These are phyloP conservation scores for Salvator merianae DNA, from an alignment of 2,113 vertebrate genomes.

Conservation along the genomic window DNA sequence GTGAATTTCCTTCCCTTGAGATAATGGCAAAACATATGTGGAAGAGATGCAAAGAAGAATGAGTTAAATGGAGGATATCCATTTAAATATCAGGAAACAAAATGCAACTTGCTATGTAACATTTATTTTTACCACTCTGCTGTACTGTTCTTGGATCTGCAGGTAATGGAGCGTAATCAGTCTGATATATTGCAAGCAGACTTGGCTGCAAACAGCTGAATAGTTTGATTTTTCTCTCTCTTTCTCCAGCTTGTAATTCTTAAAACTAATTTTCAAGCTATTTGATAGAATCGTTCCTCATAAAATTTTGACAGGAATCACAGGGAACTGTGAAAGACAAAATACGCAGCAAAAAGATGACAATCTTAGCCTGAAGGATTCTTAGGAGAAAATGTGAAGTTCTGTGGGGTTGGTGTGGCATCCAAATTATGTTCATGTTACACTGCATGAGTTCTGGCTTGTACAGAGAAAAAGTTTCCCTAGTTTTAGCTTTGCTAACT, in stretches of 20 bases:
- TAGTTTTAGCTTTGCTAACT: neutral
- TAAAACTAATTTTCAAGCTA: constrained; percentile 44
- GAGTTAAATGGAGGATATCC: too few relatives aligned
- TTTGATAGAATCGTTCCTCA: neutral
- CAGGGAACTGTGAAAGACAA: constrained; percentile 37
- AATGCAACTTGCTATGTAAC: neutral
- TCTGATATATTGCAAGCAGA: neutral
- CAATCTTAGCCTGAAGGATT: neutral
- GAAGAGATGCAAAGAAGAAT: too few relatives aligned
- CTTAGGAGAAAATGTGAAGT: constrained; percentile 4
- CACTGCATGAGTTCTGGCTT: neutral
- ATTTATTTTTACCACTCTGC: constrained; percentile 1
- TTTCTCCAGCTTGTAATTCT: neutral
- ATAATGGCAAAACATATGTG: too few relatives aligned
- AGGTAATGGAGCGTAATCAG: neutral
- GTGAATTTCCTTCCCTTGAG: too few relatives aligned
- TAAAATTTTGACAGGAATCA: neutral
- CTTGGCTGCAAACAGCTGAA: neutral
- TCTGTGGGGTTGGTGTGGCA: too few relatives aligned
- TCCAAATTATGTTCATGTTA: neutral
- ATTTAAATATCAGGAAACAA: neutral
- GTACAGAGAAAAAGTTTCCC: neutral
- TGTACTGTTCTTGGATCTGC: constrained; percentile 6
- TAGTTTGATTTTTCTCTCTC: neutral
- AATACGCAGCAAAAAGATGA: neutral